Base-by-base conservation (phyloP, 2,888 invertebrate genomes). In the Pemphredon lugubris region DNA sequence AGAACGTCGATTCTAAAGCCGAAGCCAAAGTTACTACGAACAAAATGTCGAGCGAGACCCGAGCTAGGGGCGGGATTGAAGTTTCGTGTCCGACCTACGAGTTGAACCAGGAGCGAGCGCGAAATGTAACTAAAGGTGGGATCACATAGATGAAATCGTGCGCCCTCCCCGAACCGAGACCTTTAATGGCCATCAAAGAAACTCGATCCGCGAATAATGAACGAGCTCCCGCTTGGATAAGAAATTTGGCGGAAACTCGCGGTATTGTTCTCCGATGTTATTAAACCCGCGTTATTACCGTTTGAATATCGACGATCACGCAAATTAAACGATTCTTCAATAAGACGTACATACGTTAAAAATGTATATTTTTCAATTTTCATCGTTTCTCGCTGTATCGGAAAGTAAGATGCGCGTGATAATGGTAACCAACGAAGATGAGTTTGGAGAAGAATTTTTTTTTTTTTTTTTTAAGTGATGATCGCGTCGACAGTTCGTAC, bases 31-130 rank as follows among this genome's bases (percentile, higher is more conserved):
- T 75, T 61, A 60, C 37, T 57, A 11, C 57, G 47, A 54, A 64
- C 45, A 60, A 74, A 77, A 76, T 71, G 67, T 77, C 73, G 74
- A 47, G 57, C 51, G 64, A 59, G 73, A 77, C 68, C 68, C 59
- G 60, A 71, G 55, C 50, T 42, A 42, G 37, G 9, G 60, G 54
- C 53, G 45, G 44, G 54, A 65, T 71, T 66, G 71, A 70, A 73
- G 70, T 73, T 70, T 60, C 70, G 58, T 53, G 51, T 60, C 51
- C 30, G 44, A 48, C 51, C 48, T 11, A 47, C 53, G 55, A 60
- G 59, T 55, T 54, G 21, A 50, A 42, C n/a, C 51, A 34, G 11
- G 51, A 14, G 32, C 26, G 32, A 34, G 45, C 42, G 42, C 42
- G 42, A 34, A 39, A 16, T 16, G 16, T 16, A 11, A 18, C 32